phyloP scores from a whole-genome alignment of 2,888 invertebrate genomes.

The Clistopyga incitator region DNA sequence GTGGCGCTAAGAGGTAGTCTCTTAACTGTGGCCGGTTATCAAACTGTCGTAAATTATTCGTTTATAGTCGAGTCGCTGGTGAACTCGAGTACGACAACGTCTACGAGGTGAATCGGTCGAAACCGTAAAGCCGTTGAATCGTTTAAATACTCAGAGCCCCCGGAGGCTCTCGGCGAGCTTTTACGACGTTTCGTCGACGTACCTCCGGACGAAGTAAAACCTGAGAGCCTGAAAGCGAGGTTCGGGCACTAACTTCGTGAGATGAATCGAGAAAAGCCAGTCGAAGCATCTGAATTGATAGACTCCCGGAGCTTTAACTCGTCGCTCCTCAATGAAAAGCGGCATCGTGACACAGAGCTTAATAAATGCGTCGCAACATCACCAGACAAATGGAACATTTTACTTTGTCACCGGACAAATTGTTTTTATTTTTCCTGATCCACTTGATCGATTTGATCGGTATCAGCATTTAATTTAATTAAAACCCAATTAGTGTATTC shows the following conservation, averaged over 20 bases:
- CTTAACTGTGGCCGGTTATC: constrained; percentile 30
- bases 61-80: constrained; percentile 47
- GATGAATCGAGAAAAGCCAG: constrained; percentile 17
- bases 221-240: background rate
- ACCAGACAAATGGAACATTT: background rate
- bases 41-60: constrained; percentile 53
- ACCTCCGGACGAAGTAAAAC: background rate
- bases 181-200: constrained; percentile 9
- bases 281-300: constrained; percentile 16
- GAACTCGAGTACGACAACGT: constrained; percentile 34
- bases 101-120: constrained; percentile 24
- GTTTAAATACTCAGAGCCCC: constrained; percentile 29
- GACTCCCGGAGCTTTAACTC: background rate
- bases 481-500: too few species aligned
- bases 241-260: background rate
- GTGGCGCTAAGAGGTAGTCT: constrained; percentile 2
- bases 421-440: too few species aligned
- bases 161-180: constrained; percentile 23
- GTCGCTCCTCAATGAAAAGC: constrained; percentile 9
- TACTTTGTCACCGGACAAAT: too few species aligned
- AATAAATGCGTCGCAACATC: background rate
- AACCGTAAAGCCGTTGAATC: constrained; percentile 47
- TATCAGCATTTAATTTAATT: background rate
- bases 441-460: background rate
- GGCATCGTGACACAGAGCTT: background rate